Evolutionary conservation across 2,888 invertebrate genomes (phyloP), one percentile per base, ranked within the genome.

Genomic region (Caenorhabditis sp.): DNA sequence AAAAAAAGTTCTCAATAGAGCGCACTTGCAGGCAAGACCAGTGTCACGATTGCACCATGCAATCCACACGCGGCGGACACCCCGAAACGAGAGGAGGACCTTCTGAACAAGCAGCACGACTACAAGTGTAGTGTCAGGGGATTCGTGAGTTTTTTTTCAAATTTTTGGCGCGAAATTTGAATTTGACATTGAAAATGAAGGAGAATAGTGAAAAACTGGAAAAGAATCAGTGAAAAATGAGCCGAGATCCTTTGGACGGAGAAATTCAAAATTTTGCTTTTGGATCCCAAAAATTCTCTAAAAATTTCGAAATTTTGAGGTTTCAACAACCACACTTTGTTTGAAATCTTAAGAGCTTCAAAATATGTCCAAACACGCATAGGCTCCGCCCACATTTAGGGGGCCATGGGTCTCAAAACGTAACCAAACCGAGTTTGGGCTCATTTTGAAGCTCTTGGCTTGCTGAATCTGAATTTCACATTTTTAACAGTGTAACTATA

Each of bases 1-100:
- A 51, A n/a, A n/a, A n/a, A 14, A 31, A 58, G 4, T 56, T 14
- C 28, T 28, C 31, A 24, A 28, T 51, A 24, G 22, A 24, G 16
- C 38, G 38, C 2, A 35, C 12, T 66, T 83, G 14, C 35, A 85
- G 84, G 86, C 8, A 85, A 87, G n/a, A 84, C 82, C 16, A 80
- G 82, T 19, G 87, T 87, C 12, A 86, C 85, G 10, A 87, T 87
- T 44, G 87, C 87, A 0, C 74, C 85, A 0, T 87, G 87, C 66
- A 87, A 87, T 38, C 87, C 87, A 0, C 81, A 86, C 68, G 74
- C 80, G 24, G 58, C 74, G n/a, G 80, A 75, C 16, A 70, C 80
- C 0, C 87, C 87, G 22, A 75, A 70, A 24, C 68, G 75, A 44
- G 87, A 86, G 31, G 87, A 87, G 59, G 74, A 80, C 14, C 72